These are phyloP conservation scores for Mycteria americana DNA, from an alignment of 2,797 vertebrate species.

Conservation along the genomic window DNA sequence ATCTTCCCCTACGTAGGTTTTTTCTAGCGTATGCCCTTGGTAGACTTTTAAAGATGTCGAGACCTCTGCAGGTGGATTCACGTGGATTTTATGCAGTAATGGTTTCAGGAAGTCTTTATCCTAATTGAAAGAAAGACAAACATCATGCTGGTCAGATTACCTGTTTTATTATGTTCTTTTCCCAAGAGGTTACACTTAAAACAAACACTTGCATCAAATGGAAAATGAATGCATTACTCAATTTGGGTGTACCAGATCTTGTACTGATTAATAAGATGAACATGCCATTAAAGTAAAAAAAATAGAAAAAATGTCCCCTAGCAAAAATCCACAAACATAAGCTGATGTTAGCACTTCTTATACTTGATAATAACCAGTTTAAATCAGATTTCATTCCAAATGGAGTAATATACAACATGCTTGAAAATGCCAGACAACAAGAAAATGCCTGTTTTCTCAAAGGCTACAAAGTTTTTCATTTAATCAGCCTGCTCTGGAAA, in stretches of 20 bases:
- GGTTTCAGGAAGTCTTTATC: conserved; percentile 99
- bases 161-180: conserved; percentile 13
- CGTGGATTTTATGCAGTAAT: conserved; percentile 94
- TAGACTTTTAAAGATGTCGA: conserved; percentile 99
- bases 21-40: conserved; percentile 95
- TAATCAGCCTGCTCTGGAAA: neutral
- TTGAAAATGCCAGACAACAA: neutral
- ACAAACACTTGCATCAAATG: neutral
- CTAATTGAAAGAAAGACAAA: conserved; percentile 73
- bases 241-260: neutral
- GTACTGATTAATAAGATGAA: neutral
- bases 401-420: neutral
- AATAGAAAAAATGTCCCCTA: neutral
- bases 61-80: conserved; percentile 96
- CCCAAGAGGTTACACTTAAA: neutral
- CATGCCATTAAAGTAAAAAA: neutral
- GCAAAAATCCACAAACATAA: neutral
- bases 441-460: neutral
- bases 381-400: neutral
- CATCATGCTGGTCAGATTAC: conserved; percentile 13
- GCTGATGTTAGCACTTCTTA: neutral
- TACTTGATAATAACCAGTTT: neutral
- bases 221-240: neutral
- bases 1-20: conserved; percentile 95
- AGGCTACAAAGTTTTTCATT: neutral